phyloP scores from a whole-genome alignment of 2,888 invertebrate species.

The Heliconius cydno region DNA sequence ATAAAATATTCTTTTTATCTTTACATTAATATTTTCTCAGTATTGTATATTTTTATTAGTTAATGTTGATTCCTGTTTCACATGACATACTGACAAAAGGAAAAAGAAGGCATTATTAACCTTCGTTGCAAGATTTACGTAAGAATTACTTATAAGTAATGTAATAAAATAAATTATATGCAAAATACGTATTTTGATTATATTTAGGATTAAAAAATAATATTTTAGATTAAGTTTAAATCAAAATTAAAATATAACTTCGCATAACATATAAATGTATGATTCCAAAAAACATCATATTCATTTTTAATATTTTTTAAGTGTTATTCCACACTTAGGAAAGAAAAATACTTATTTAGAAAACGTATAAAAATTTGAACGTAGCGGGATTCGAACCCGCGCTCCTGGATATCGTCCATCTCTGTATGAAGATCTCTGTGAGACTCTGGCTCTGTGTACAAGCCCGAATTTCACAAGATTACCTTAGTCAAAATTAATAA shows the following conservation, averaged over 20 bases:
- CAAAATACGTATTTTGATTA: not conserved
- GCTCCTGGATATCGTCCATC: no score
- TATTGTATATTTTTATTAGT: constrained; percentile 14
- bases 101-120: constrained; percentile 3
- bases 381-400: no score
- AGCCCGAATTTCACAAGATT: no score
- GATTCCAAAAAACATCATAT: no score
- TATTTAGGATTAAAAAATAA: not conserved
- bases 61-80: constrained; percentile 7
- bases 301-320: no score
- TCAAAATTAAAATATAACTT: not conserved
- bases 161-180: not conserved
- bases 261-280: not conserved
- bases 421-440: no score
- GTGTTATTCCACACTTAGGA: no score
- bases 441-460: not conserved
- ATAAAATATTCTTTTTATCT: not conserved
- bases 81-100: constrained; percentile 13
- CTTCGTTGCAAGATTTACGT: constrained; percentile 10
- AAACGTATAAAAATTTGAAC: no score
- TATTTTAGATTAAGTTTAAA: not conserved
- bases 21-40: constrained; percentile 1
- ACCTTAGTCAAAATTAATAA: not conserved
- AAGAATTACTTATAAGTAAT: not conserved
- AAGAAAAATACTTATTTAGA: no score